Percentiles rank a stretch among this genome's conserved stretches.
Evolutionary conservation across 2,888 invertebrate species (phyloP).

Genomic region (Tuta absoluta): DNA sequence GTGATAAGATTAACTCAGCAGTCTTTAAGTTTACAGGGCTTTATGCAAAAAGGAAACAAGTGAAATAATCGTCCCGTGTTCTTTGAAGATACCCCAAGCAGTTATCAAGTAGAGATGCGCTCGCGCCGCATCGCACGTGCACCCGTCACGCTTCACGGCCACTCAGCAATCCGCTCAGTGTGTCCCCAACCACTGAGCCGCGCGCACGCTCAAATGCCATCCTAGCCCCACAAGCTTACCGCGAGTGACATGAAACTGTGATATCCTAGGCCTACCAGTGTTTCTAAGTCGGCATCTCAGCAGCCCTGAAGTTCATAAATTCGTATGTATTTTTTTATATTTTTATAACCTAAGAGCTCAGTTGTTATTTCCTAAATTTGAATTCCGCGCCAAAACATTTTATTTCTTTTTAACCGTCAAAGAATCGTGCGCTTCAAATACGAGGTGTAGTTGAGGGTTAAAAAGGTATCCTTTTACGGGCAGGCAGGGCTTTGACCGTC

Average conservation of each 20-base stretch:
- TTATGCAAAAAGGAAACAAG: not conserved
- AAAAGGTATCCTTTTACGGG: conserved; percentile 37
- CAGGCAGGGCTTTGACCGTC: conserved; percentile 57
- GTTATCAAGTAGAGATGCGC: conserved; percentile 50
- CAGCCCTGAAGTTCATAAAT: conserved; percentile 58
- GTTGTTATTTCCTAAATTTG: not conserved
- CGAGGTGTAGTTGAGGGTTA: conserved; percentile 22
- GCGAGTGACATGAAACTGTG: conserved; percentile 68
- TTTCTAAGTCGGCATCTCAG: conserved; percentile 38
- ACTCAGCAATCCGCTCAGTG: conserved; percentile 75
- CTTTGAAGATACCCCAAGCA: conserved; percentile 16
- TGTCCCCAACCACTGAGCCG: conserved; percentile 64
- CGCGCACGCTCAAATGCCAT: conserved; percentile 63
- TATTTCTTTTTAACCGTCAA: not conserved
- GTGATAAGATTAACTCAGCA: too few species aligned
- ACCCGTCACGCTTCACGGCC: conserved; percentile 72
- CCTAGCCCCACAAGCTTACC: conserved; percentile 45
- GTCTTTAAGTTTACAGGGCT: too few species aligned
- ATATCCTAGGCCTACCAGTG: conserved; percentile 53
- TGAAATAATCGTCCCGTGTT: not conserved
- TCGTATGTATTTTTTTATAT: conserved; percentile 56
- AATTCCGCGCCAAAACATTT: conserved; percentile 11
- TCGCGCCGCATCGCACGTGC: conserved; percentile 71
- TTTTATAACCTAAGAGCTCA: not conserved
- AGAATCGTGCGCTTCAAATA: conserved; percentile 22